phyloP scores from a whole-genome alignment of 92 coral and sea anemone genomes.

The Nematostella vectensis region DNA sequence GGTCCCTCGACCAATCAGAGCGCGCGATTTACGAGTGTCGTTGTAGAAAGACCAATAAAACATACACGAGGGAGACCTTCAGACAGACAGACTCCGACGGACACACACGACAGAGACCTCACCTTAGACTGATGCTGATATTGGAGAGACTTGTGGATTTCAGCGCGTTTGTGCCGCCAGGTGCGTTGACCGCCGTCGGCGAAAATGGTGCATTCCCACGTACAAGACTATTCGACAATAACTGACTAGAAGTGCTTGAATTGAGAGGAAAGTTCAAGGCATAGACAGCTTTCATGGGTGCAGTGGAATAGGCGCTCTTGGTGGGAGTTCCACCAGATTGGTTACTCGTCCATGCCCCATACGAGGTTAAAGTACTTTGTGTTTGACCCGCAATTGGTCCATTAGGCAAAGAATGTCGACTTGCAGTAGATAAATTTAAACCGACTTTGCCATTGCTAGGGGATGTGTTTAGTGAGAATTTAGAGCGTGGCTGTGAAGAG shows the following conservation, averaged over 20 bases:
- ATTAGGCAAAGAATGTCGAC: conserved; percentile 54
- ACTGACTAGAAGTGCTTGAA: conserved; percentile 66
- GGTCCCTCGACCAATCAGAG: too few species aligned
- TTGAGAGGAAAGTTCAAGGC: conserved; percentile 93
- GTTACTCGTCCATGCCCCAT: conserved; percentile 49
- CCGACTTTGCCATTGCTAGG: conserved; percentile 82
- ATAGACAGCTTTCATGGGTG: conserved; percentile 92
- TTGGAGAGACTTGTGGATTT: conserved; percentile 36
- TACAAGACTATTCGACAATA: conserved; percentile 69
- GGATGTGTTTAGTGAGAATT: conserved; percentile 79
- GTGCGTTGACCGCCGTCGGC: conserved; percentile 56
- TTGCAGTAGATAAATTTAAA: conserved; percentile 46
- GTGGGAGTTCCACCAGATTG: conserved; percentile 28
- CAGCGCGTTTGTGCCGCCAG: conserved; percentile 20
- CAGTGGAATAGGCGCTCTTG: conserved; percentile 82
- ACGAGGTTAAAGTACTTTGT: conserved; percentile 16
- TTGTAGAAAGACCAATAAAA: too few species aligned
- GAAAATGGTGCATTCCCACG: conserved; percentile 87
- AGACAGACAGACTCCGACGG: too few species aligned
- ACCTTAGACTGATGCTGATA: conserved; percentile 29
- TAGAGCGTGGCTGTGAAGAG: conserved; percentile 91
- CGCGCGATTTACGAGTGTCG: too few species aligned
- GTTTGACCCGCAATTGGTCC: conserved; percentile 79
- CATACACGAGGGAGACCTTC: too few species aligned
- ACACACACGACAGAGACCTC: too few species aligned